Conservation (phyloP, 2,113 vertebrate species). For the Caranx ignobilis region DNA sequence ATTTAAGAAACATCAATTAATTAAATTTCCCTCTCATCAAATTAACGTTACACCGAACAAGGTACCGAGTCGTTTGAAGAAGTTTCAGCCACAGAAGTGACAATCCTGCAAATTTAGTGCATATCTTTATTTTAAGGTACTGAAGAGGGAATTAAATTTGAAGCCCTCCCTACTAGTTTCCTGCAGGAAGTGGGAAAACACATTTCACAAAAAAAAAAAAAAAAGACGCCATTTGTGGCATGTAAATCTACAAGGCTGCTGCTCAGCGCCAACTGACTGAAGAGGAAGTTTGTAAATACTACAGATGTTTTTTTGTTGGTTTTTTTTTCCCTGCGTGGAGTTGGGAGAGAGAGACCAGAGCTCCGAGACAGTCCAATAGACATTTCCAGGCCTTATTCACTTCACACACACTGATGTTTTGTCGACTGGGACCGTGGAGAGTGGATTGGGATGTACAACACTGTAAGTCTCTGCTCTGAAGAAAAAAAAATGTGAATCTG, state of each 20-base stretch:
- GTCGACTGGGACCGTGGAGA: conserved; percentile 53
- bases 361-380: conserved; percentile 38
- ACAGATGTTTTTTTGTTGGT: not conserved
- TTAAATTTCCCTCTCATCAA: conserved; percentile 1
- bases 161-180: not conserved
- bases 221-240: no score
- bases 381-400: conserved; percentile 82
- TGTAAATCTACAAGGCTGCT: conserved; percentile 1
- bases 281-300: conserved; percentile 57
- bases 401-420: conserved; percentile 73
- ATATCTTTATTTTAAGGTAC: conserved; percentile 8
- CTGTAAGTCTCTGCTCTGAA: conserved; percentile 42
- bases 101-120: conserved; percentile 58
- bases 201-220: no score
- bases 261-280: conserved; percentile 16
- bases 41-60: not conserved
- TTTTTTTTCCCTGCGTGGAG: conserved; percentile 18
- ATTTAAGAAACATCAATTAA: not conserved
- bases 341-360: conserved; percentile 25
- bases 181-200: not conserved
- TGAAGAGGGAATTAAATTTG: not conserved
- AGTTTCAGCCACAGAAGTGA: conserved; percentile 54
- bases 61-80: not conserved
- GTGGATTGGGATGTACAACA: conserved; percentile 37
- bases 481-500: conserved; percentile 60